A percentile compares a stretch with the other conserved stretches of the same genome.
These are phyloP conservation scores for Xyrauchen texanus DNA, from an alignment of 2,113 vertebrate genomes.

Conservation along the genomic window DNA sequence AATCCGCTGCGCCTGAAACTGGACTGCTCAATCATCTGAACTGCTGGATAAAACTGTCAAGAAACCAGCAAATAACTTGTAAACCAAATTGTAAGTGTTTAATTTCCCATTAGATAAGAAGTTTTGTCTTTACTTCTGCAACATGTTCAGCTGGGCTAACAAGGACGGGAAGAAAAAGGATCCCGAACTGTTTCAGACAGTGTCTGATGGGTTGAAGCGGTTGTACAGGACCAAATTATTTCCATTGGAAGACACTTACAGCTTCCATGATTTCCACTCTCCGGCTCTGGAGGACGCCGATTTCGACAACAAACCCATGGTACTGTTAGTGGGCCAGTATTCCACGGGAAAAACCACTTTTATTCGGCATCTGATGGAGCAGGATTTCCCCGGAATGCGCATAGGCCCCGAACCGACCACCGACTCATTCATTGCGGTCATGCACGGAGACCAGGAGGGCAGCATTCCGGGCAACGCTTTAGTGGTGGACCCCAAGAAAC, in stretches of 20 bases:
- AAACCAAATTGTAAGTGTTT: not conserved
- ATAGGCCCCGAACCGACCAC: conserved; percentile 75
- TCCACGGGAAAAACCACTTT: conserved; percentile 89
- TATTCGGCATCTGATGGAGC: conserved; percentile 81
- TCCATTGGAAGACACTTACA: conserved; percentile 84
- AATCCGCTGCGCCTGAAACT: not conserved
- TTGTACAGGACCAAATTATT: conserved; percentile 82
- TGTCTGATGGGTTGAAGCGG: conserved; percentile 78
- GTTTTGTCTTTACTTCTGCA: not conserved
- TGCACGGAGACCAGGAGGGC: conserved; percentile 78
- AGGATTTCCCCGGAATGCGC: conserved; percentile 82
- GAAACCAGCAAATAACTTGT: not conserved
- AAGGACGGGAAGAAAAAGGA: conserved; percentile 80
- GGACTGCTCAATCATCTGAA: conserved; percentile 9
- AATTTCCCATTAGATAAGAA: not conserved
- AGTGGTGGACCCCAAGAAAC: conserved; percentile 63
- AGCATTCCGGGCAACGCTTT: conserved; percentile 74
- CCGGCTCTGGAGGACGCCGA: conserved; percentile 86
- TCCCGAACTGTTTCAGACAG: conserved; percentile 81
- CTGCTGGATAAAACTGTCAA: not conserved
- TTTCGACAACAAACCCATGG: conserved; percentile 82
- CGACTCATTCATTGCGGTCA: conserved; percentile 79
- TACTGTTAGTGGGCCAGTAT: conserved; percentile 86
- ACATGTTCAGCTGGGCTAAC: conserved; percentile 84
- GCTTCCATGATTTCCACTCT: conserved; percentile 87